Evolutionary conservation across 2,797 vertebrate genomes (phyloP).

Genomic region (Pangasius sanitwongsei): DNA sequence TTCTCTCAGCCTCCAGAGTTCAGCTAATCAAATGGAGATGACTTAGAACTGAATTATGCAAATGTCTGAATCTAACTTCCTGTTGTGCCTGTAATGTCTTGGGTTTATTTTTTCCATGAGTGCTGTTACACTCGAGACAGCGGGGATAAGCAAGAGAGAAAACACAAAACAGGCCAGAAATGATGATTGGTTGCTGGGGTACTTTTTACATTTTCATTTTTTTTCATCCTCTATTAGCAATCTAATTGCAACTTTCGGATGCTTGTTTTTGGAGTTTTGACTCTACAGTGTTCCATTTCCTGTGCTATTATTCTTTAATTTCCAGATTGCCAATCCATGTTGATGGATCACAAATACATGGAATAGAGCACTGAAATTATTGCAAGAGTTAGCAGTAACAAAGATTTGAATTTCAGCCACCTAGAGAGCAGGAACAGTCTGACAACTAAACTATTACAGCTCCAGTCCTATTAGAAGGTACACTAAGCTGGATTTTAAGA

Average conservation of each 20-base stretch:
- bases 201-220: neutral
- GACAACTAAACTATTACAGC: neutral
- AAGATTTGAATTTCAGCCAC: neutral
- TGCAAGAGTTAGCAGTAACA: neutral
- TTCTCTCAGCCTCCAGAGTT: conserved; percentile 68
- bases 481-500: neutral
- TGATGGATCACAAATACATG: neutral
- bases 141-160: neutral
- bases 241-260: neutral
- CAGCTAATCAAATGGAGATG: conserved; percentile 47
- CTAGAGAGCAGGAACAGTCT: neutral
- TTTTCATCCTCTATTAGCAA: neutral
- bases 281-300: neutral
- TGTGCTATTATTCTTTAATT: neutral
- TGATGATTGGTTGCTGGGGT: neutral
- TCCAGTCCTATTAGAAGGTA: too few species aligned
- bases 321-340: neutral
- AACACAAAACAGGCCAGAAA: neutral
- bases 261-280: neutral
- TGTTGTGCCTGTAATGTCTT: conserved; percentile 8
- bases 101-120: neutral
- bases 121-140: conserved; percentile 10
- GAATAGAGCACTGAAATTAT: neutral
- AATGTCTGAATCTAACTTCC: conserved; percentile 56
- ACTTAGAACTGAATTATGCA: conserved; percentile 52